phyloP scores from a whole-genome alignment of 2,888 invertebrate genomes.

The Salpingus planirostris region DNA sequence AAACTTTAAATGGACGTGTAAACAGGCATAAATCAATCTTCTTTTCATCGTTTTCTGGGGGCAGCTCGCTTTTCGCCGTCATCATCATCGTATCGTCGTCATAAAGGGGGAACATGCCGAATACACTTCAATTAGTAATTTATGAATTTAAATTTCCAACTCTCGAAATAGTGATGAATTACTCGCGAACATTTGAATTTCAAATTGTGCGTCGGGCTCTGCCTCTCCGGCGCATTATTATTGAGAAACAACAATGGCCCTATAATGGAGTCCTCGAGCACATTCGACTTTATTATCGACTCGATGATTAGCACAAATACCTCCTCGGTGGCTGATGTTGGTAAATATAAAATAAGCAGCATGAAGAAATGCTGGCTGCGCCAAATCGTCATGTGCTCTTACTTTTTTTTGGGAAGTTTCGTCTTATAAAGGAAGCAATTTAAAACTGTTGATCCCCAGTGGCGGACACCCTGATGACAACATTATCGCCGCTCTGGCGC shows the following conservation, averaged over 20 bases:
- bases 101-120: slow-evolving; percentile 10
- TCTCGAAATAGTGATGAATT: slow-evolving; percentile 19
- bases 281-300: no score
- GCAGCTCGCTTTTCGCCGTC: slow-evolving; percentile 14
- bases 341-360: no score
- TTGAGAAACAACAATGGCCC: slow-evolving; percentile 20
- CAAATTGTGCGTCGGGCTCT: slow-evolving; percentile 15
- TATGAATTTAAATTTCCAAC: slow-evolving; percentile 20
- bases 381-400: no score
- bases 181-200: slow-evolving; percentile 17
- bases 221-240: no score
- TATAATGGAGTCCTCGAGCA: slow-evolving; percentile 21
- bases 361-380: no score
- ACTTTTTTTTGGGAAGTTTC: no score
- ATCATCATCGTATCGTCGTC: slow-evolving; percentile 10
- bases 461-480: slow-evolving; percentile 13
- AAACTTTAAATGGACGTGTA: slow-evolving; percentile 33
- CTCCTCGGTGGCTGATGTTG: no score
- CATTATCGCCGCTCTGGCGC: slow-evolving; percentile 21
- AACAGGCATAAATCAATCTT: slow-evolving; percentile 32
- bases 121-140: slow-evolving; percentile 19
- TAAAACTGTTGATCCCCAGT: neutral
- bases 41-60: slow-evolving; percentile 15
- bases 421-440: no score
- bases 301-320: no score